A percentile compares a stretch with the other conserved stretches of the same genome.
Evolutionary conservation across 2,113 vertebrate genomes (phyloP).

Genomic region (Psammodynastes pulverulentus): DNA sequence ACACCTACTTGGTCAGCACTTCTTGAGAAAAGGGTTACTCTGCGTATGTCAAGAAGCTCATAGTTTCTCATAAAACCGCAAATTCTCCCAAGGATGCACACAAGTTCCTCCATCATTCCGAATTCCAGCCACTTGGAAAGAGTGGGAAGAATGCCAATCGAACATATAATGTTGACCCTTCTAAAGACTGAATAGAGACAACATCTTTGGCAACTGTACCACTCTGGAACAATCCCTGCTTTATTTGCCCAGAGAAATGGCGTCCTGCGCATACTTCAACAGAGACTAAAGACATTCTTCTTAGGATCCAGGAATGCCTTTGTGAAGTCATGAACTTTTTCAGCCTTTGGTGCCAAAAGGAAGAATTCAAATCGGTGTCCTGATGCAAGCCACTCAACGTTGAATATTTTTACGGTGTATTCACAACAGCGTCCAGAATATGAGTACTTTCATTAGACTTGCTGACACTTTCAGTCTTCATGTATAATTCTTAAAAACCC

Average conservation of each 20-base stretch:
- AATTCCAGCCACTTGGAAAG: neutral
- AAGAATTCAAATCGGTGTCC: neutral
- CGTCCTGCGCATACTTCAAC: neutral
- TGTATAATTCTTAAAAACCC: neutral
- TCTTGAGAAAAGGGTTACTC: neutral
- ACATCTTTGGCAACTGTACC: neutral
- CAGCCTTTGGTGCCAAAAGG: neutral
- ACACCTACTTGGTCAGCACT: neutral
- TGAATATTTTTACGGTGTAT: neutral
- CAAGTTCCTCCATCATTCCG: neutral
- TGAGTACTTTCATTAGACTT: neutral
- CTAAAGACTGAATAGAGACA: neutral
- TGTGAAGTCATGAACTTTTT: neutral
- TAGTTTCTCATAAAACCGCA: neutral
- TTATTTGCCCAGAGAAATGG: neutral
- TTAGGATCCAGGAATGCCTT: neutral
- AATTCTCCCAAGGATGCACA: neutral
- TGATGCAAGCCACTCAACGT: neutral
- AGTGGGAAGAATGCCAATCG: neutral
- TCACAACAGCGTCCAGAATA: neutral
- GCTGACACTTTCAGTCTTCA: neutral
- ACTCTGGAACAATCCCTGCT: neutral
- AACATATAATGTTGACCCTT: neutral
- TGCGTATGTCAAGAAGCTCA: no score
- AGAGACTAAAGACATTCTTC: slow-evolving; percentile 1